Evolutionary conservation across 92 coral and sea anemone genomes (phyloP), one percentile per base, ranked within the genome.

Genomic region (Phenganax marumi): DNA sequence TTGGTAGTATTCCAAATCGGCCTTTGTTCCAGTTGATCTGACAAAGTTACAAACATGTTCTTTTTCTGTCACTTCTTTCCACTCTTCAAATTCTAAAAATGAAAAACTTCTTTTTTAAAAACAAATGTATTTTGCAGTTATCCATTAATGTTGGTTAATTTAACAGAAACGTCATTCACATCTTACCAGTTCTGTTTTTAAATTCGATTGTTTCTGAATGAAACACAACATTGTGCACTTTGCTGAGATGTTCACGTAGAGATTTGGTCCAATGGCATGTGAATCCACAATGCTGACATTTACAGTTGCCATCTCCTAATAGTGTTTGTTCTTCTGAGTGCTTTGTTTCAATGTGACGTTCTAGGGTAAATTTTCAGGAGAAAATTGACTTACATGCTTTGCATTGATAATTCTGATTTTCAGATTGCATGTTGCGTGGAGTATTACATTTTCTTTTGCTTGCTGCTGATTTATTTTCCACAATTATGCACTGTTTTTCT

Each of bases 11-110:
- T 73, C 71, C 23, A 74, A 53, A 11, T 23, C 73, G 19, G 33
- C 52, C 54, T 63, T 87, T 12, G 16, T 50, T 21, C 80, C 91
- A 65, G 72, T 85, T 23, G 43, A 9, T 73, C 68, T 80, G 43
- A 64, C 26, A 64, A 84, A 88, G 43, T 83, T 79, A 84, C 88
- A 88, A 21, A 73, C 52, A n/a, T 81, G 76, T 10, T 56, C 62
- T 49, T 79, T 86, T 61, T 88, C 91, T 12, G 80, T 60, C 48
- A 76, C 22, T 26, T 60, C 52, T 72, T 88, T 88, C 91, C 91
- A 88, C 14, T 53, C 55, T n/a, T 88, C 91, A 64, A 88, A 88
- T 80, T 43, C 91, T 88, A 57, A 49, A 62, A 75, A 33, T 33
- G 2, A 76, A 76, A 50, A 72, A 73, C 9, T 53, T 39, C 19